These are phyloP conservation scores for Scaptomyza reducta DNA, from an alignment of 2,888 invertebrate genomes.

Conservation along the genomic window DNA sequence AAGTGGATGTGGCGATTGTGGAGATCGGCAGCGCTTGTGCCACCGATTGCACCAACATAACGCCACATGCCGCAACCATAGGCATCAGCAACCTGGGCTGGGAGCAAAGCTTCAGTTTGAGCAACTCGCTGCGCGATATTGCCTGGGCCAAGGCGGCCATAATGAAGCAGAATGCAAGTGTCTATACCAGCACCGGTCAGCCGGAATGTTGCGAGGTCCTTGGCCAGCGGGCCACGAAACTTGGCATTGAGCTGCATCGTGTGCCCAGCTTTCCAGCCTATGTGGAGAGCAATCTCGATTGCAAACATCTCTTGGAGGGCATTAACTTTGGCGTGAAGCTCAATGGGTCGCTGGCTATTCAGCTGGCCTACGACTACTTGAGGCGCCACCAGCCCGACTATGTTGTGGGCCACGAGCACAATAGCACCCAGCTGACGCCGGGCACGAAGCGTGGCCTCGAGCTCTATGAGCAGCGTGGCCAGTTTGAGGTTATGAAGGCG, in stretches of 20 bases:
- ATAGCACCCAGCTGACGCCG: constrained; percentile 48
- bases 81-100: constrained; percentile 66
- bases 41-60: constrained; percentile 62
- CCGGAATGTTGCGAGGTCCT: constrained; percentile 64
- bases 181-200: constrained; percentile 63
- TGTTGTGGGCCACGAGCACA: constrained; percentile 40
- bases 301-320: constrained; percentile 47
- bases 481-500: constrained; percentile 58
- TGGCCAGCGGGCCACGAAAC: constrained; percentile 54
- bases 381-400: constrained; percentile 55
- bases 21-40: constrained; percentile 63
- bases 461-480: constrained; percentile 46
- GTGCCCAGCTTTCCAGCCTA: constrained; percentile 59
- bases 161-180: constrained; percentile 60
- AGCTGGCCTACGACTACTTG: constrained; percentile 63
- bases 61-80: constrained; percentile 59
- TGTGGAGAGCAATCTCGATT: constrained; percentile 38
- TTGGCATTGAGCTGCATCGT: constrained; percentile 51
- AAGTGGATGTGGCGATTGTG: constrained; percentile 64
- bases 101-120: constrained; percentile 60
- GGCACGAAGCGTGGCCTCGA: constrained; percentile 52
- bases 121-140: constrained; percentile 63
- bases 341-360: constrained; percentile 66
- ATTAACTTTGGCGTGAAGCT: constrained; percentile 46
- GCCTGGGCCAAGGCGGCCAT: constrained; percentile 72